Evolutionary conservation across 2,113 vertebrate species (phyloP), one percentile per base, ranked within the genome.

Genomic region (Megaleporinus macrocephalus): DNA sequence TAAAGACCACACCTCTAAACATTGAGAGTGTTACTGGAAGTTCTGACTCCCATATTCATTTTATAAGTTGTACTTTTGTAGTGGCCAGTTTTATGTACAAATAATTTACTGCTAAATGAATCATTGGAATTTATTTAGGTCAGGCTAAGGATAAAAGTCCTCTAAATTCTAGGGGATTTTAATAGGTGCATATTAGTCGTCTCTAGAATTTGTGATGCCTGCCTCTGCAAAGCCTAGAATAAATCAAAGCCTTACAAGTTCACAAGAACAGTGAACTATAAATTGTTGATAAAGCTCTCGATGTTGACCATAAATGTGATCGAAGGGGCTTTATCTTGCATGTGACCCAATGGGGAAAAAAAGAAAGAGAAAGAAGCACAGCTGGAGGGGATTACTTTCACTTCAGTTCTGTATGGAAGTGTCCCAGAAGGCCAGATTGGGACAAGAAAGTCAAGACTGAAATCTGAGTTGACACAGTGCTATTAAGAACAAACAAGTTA

Each of bases 381-480:
- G 66, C 66, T 70, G 66, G 33, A 70, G 18, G 36, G 36, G 36
- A 70, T 70, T 44, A 70, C 66, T 69, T 41, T 41, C 65, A 18
- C 66, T 69, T 20, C 33, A n/a, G 10, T 44, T 44, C 66, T 44
- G 44, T 70, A 70, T 44, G 33, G 66, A 70, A 41, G 11, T 13
- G 20, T 24, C 33, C 66, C 66, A 61, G 20, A 59, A 59, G 22
- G 0, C 57, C 57, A 9, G 6, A 61, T 1, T 26, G 57, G 57
- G 2, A 5, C 22, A 3, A n/a, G 6, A 20, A n/a, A 57, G 2
- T 22, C 14, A 1, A 22, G 53, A 55, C 22, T 55, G 3, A 55
- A 55, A 55, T 55, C 20, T 22, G 53, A 26, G 57, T 61, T 61
- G 57, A 26, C n/a, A 26, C 6, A 11, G n/a, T 5, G 13, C 20